Base-by-base conservation (phyloP, 2,888 invertebrate species). In the Catocala fraxini region DNA sequence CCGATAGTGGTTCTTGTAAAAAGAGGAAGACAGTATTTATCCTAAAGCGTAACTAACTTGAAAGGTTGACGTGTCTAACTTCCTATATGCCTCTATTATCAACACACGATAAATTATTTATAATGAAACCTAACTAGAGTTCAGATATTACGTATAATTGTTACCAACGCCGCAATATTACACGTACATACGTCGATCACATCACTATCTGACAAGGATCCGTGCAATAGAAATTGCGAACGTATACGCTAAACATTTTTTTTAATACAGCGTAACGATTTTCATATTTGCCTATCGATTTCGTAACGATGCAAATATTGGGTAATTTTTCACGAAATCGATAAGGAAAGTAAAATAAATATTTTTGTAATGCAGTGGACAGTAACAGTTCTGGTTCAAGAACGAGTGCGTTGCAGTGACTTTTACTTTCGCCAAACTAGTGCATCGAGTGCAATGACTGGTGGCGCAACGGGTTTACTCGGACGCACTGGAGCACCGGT, bases 401-500 rank as follows among this genome's bases (percentile, higher is more conserved):
- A 80, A 80, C 79, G 73, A 71, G 80, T 80, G 71, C 59, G 65
- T 74, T 64, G 54, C 58, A 51, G 65, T 80, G 70, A 88, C 89
- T 89, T 90, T 91, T 89, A 93, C 93, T 93, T 94, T 93, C 92
- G 89, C 89, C 89, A 77, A 91, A 91, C 86, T 89, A 80, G 89
- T 86, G 85, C 87, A 85, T 75, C 66, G 73, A 80, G 86, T 85
- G 84, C 87, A 83, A 72, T 81, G 82, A 84, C 83, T 82, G 76
- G 77, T 86, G 80, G 80, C 53, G 84, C 79, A 89, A 89, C 90
- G 86, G 87, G 92, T 90, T 89, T 85, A 61, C 72, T 56, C 58
- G 59, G 64, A 65, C 68, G 71, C 80, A 92, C 87, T 92, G 84
- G 92, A 88, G 70, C 89, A 92, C 85, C 81, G 86, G 88, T 90